Conservation (phyloP, 1,140 invertebrate genomes). For the Zaprionus taronus region DNA sequence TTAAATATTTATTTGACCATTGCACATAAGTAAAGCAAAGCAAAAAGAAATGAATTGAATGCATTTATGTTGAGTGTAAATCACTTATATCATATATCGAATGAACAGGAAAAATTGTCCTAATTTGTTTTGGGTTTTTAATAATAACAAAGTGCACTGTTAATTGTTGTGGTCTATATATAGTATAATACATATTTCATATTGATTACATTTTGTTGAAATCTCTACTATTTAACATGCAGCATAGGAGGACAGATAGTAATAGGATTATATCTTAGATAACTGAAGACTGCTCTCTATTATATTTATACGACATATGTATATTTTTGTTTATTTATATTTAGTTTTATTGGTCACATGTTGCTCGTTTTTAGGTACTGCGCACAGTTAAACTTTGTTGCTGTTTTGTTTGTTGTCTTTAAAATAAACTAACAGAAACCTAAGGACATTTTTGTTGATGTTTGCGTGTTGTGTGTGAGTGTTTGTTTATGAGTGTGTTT, state of each 20-base stretch:
- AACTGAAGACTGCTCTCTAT: constrained; percentile 12
- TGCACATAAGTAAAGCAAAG: constrained; percentile 16
- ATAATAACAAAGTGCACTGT: constrained; percentile 10
- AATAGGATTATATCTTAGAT: neutral
- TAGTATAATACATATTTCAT: neutral
- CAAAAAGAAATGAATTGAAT: constrained; percentile 8
- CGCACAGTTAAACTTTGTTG: constrained; percentile 62
- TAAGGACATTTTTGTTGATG: constrained; percentile 45
- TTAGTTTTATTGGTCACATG: constrained; percentile 71
- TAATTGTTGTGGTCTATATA: constrained; percentile 16
- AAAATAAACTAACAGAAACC: constrained; percentile 69
- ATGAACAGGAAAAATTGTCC: neutral
- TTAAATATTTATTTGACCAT: constrained; percentile 39
- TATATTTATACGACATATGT: constrained; percentile 12
- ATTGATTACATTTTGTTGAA: constrained; percentile 11
- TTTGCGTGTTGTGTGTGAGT: constrained; percentile 3
- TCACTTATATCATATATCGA: constrained; percentile 5
- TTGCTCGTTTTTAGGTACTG: constrained; percentile 75
- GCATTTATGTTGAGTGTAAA: constrained; percentile 11
- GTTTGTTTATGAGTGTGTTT: constrained; percentile 29
- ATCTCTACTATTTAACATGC: constrained; percentile 17
- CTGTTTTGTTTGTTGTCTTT: constrained; percentile 61
- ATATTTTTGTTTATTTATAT: constrained; percentile 35
- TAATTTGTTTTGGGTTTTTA: constrained; percentile 1
- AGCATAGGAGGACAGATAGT: neutral